Conservation (phyloP, 1,140 invertebrate genomes). For the Drosophila busckii region DNA sequence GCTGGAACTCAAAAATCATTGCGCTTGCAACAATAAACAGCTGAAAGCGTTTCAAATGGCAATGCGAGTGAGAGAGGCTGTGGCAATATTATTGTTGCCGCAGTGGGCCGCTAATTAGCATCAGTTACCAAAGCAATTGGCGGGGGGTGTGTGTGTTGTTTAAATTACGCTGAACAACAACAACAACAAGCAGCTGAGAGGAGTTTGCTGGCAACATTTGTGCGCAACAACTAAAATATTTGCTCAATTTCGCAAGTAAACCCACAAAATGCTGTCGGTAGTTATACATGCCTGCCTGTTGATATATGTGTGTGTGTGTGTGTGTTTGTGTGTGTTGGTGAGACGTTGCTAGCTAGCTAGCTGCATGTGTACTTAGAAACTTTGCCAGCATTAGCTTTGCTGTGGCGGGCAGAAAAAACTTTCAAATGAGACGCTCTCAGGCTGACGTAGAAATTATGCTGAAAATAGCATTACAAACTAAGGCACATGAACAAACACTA, state of each 20-base stretch:
- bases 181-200: too few species aligned
- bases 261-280: slow-evolving; percentile 26
- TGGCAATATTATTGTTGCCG: slow-evolving; percentile 5
- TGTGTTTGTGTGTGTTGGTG: slow-evolving; percentile 13
- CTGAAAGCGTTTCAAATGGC: too few species aligned
- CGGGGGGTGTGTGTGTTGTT: neutral
- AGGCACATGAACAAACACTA: neutral
- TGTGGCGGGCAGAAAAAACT: slow-evolving; percentile 31
- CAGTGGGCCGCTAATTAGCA: slow-evolving; percentile 5
- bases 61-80: too few species aligned
- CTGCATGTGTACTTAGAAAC: slow-evolving; percentile 6
- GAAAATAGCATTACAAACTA: slow-evolving; percentile 24
- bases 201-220: too few species aligned
- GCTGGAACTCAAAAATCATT: slow-evolving; percentile 20
- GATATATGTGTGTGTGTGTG: neutral
- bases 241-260: slow-evolving; percentile 29
- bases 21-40: neutral
- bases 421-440: slow-evolving; percentile 33
- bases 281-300: neutral
- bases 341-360: slow-evolving; percentile 6
- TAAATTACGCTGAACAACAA: slow-evolving; percentile 9
- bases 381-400: slow-evolving; percentile 8
- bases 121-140: neutral
- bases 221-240: slow-evolving; percentile 48
- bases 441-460: slow-evolving; percentile 37